Percentiles rank a stretch among this genome's conserved stretches.
phyloP scores from a whole-genome alignment of 1,140 invertebrate genomes.

The Temnothorax nylanderi region DNA sequence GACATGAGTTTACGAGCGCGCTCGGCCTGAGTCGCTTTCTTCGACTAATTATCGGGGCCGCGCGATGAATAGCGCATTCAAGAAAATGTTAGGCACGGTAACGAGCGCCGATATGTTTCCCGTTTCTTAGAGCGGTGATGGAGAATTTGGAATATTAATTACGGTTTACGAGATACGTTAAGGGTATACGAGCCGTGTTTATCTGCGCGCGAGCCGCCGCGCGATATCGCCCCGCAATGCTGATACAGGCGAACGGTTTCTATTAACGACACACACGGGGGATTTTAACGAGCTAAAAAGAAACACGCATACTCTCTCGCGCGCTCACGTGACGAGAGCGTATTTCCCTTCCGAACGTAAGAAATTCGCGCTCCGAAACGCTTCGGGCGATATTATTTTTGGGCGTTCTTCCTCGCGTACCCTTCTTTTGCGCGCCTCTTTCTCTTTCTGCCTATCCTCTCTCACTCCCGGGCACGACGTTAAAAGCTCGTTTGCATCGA shows the following conservation, averaged over 20 bases:
- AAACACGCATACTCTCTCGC: background rate
- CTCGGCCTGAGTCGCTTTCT: conserved; percentile 19
- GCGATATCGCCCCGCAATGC: background rate
- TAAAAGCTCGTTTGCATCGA: conserved; percentile 79
- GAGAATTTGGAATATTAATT: conserved; percentile 50
- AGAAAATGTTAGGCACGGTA: conserved; percentile 31
- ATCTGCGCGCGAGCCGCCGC: background rate
- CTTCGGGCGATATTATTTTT: conserved; percentile 38
- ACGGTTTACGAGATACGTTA: conserved; percentile 12
- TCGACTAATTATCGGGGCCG: conserved; percentile 45
- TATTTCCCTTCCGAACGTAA: background rate
- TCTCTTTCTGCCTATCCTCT: conserved; percentile 24
- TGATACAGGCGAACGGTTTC: conserved; percentile 11
- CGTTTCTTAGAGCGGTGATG: conserved; percentile 12
- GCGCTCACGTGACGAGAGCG: background rate
- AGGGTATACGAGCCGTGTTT: background rate
- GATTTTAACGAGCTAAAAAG: conserved; percentile 28
- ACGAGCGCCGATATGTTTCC: conserved; percentile 40
- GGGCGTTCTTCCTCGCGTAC: background rate
- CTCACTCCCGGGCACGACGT: conserved; percentile 57
- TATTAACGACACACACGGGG: conserved; percentile 22
- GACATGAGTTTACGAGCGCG: conserved; percentile 37
- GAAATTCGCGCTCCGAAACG: conserved; percentile 18
- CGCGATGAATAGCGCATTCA: conserved; percentile 49
- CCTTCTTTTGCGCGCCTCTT: conserved; percentile 7